A percentile compares a stretch with the other conserved stretches of the same genome.
Conservation (phyloP, 2,797 vertebrate genomes). For the Pelodytes ibericus region DNA sequence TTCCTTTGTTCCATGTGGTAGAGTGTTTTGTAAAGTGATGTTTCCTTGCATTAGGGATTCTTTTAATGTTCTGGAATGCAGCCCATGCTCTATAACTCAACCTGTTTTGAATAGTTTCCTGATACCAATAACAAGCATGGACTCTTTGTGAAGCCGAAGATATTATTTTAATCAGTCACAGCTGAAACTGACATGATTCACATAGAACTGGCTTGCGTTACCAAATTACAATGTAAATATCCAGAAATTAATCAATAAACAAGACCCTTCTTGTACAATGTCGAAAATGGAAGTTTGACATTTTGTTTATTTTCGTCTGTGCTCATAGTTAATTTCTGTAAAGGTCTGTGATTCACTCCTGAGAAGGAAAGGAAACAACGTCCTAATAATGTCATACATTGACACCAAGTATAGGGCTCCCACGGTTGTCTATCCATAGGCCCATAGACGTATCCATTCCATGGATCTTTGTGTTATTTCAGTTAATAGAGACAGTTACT, state of each 20-base stretch:
- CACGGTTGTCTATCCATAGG: background rate
- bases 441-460: too few relatives aligned
- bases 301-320: slow-evolving; percentile 54
- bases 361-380: slow-evolving; percentile 38
- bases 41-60: slow-evolving; percentile 58
- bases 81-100: slow-evolving; percentile 56
- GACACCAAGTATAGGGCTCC: slow-evolving; percentile 18
- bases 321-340: slow-evolving; percentile 43
- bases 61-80: slow-evolving; percentile 57
- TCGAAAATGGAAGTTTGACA: slow-evolving; percentile 54
- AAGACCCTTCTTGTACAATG: slow-evolving; percentile 52
- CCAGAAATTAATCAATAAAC: slow-evolving; percentile 56
- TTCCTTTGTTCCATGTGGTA: slow-evolving; percentile 57
- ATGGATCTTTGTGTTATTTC: too few relatives aligned
- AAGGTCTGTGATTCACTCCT: slow-evolving; percentile 46
- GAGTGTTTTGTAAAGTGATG: slow-evolving; percentile 57
- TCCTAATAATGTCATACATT: slow-evolving; percentile 33
- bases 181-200: slow-evolving; percentile 56
- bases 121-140: slow-evolving; percentile 56
- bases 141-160: slow-evolving; percentile 55
- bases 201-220: slow-evolving; percentile 50
- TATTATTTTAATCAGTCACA: slow-evolving; percentile 57
- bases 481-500: too few relatives aligned
- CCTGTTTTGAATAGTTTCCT: slow-evolving; percentile 57
- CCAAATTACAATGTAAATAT: slow-evolving; percentile 56